phyloP scores from a whole-genome alignment of 2,797 vertebrate species.

The Ctenopoma kingsleyae region DNA sequence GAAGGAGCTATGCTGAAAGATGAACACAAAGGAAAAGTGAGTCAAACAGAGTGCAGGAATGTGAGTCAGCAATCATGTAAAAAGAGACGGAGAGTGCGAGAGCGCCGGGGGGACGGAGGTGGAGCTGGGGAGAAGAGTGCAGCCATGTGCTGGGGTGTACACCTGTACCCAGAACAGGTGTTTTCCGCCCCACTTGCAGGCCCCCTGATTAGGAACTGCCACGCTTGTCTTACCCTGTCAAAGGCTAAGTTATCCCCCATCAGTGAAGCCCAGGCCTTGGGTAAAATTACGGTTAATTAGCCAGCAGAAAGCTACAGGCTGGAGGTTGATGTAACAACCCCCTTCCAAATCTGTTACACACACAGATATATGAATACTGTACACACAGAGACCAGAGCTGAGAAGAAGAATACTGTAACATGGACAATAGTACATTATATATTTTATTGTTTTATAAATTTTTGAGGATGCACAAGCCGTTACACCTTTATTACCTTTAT shows the following conservation, averaged over 20 bases:
- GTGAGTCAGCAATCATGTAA: slow-evolving; percentile 45
- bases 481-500: slow-evolving; percentile 17
- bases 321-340: slow-evolving; percentile 38
- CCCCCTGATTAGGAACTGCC: slow-evolving; percentile 77
- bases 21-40: slow-evolving; percentile 18
- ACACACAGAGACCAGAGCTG: neutral
- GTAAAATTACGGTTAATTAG: slow-evolving; percentile 77
- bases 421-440: neutral
- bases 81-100: slow-evolving; percentile 30
- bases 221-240: slow-evolving; percentile 78
- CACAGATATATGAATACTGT: slow-evolving; percentile 20
- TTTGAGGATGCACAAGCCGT: neutral
- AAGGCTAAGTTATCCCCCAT: slow-evolving; percentile 76
- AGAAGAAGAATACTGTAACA: slow-evolving; percentile 27
- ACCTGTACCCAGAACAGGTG: slow-evolving; percentile 83
- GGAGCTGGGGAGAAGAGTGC: slow-evolving; percentile 38
- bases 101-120: neutral
- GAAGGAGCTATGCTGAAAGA: neutral
- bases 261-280: slow-evolving; percentile 60
- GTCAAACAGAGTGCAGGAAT: slow-evolving; percentile 54
- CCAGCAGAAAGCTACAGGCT: slow-evolving; percentile 68
- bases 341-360: slow-evolving; percentile 26
- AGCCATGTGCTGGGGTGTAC: slow-evolving; percentile 67
- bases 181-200: slow-evolving; percentile 78
- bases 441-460: slow-evolving; percentile 5